These are phyloP conservation scores for Erpetoichthys calabaricus DNA, from an alignment of 2,797 vertebrate species.

Conservation along the genomic window DNA sequence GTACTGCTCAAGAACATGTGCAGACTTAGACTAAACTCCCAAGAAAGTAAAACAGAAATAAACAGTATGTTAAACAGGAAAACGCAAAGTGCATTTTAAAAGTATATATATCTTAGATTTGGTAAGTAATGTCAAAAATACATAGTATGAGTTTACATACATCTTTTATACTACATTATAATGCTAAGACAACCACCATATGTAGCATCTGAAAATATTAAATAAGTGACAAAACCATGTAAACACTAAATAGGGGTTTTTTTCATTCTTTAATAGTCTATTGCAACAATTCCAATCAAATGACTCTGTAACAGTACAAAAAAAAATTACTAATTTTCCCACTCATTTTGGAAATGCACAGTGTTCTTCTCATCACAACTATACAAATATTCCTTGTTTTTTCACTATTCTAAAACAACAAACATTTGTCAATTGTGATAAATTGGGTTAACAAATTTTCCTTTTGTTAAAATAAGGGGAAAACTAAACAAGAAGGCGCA, in stretches of 20 bases:
- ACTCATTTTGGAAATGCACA: conserved; percentile 78
- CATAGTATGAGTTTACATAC: conserved; percentile 91
- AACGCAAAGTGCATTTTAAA: no score
- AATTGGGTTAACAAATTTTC: conserved; percentile 9
- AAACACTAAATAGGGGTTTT: conserved; percentile 81
- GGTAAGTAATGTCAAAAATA: conserved; percentile 99
- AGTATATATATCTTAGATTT: no score
- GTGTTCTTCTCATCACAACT: conserved; percentile 65
- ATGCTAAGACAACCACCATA: conserved; percentile 88
- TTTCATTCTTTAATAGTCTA: conserved; percentile 49
- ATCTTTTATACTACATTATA: conserved; percentile 93
- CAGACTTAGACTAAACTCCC: no score
- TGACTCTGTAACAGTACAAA: conserved; percentile 86
- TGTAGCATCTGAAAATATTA: conserved; percentile 98
- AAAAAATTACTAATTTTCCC: conserved; percentile 71
- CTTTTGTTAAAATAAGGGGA: conserved; percentile 11
- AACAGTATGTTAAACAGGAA: no score
- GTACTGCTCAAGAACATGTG: no score
- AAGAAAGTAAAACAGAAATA: conserved; percentile 16
- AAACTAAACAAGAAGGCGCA: no score
- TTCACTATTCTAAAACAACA: no score
- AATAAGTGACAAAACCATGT: conserved; percentile 94
- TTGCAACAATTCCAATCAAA: conserved; percentile 95
- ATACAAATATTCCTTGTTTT: conserved; percentile 13
- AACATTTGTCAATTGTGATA: no score